A percentile compares a stretch with the other conserved stretches of the same genome.
Conservation (phyloP, 2,113 vertebrate genomes). For the Equus przewalskii region DNA sequence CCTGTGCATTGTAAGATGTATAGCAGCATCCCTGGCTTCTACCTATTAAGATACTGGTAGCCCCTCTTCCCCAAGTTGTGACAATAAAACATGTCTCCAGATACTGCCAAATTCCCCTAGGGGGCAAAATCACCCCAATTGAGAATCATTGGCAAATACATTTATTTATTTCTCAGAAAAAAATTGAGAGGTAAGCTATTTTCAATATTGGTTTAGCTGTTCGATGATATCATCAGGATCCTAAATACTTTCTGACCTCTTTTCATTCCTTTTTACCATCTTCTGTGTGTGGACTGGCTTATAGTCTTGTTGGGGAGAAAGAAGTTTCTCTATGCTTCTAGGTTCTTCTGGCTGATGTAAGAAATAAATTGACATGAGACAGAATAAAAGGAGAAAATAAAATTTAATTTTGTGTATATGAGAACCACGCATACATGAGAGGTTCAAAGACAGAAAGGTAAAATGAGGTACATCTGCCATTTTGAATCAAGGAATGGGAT, state of each 20-base stretch:
- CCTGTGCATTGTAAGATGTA: neutral
- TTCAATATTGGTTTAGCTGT: neutral
- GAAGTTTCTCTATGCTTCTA: no score
- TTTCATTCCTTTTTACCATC: neutral
- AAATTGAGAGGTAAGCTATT: neutral
- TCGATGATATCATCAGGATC: neutral
- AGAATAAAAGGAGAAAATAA: no score
- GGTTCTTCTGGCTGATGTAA: no score
- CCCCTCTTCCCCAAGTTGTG: neutral
- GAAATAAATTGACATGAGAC: no score
- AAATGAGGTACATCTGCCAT: no score
- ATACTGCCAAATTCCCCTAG: neutral
- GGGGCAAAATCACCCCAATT: neutral
- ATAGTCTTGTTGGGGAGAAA: neutral
- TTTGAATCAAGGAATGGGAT: no score
- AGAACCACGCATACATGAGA: no score
- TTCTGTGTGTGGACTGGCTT: neutral
- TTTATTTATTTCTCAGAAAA: slow-evolving; percentile 27
- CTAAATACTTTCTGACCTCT: neutral
- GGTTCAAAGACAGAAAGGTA: no score
- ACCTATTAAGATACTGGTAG: neutral
- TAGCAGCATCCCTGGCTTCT: neutral
- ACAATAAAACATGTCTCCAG: slow-evolving; percentile 4
- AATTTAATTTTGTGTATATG: no score
- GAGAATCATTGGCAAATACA: neutral